Evolutionary conservation across 2,888 invertebrate genomes (phyloP).

Genomic region (Amorpha juglandis): DNA sequence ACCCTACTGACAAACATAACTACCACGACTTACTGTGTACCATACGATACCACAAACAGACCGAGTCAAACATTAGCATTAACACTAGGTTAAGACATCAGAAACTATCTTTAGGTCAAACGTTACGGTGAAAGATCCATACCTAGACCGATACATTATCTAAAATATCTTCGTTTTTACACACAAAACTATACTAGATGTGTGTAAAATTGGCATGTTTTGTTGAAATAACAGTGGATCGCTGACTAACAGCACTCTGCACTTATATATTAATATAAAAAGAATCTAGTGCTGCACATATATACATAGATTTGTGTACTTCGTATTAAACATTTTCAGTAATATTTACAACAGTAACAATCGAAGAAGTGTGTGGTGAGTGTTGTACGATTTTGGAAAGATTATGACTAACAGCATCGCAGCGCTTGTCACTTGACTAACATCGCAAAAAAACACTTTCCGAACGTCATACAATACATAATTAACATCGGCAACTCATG

Average conservation of each 20-base stretch:
- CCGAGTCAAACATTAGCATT: constrained; percentile 41
- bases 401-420: constrained; percentile 68
- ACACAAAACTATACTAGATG: constrained; percentile 67
- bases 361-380: constrained; percentile 81
- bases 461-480: constrained; percentile 25
- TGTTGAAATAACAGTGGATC: constrained; percentile 52
- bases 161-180: constrained; percentile 80
- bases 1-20: constrained; percentile 61
- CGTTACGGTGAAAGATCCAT: constrained; percentile 59
- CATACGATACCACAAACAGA: constrained; percentile 60
- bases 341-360: constrained; percentile 74
- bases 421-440: constrained; percentile 58
- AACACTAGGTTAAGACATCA: constrained; percentile 47
- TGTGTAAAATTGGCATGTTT: constrained; percentile 78
- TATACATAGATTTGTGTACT: constrained; percentile 76
- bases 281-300: constrained; percentile 70
- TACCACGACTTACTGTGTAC: constrained; percentile 65
- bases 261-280: constrained; percentile 61
- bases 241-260: constrained; percentile 83
- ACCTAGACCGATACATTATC: constrained; percentile 50
- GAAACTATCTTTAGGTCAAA: constrained; percentile 52
- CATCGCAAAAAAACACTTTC: constrained; percentile 32
- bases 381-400: constrained; percentile 78
- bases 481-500: constrained; percentile 18
- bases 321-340: constrained; percentile 75